Evolutionary conservation across 64 coral and sea anemone genomes (phyloP), one percentile per base, ranked within the genome.

Genomic region (Acropora tenuis): DNA sequence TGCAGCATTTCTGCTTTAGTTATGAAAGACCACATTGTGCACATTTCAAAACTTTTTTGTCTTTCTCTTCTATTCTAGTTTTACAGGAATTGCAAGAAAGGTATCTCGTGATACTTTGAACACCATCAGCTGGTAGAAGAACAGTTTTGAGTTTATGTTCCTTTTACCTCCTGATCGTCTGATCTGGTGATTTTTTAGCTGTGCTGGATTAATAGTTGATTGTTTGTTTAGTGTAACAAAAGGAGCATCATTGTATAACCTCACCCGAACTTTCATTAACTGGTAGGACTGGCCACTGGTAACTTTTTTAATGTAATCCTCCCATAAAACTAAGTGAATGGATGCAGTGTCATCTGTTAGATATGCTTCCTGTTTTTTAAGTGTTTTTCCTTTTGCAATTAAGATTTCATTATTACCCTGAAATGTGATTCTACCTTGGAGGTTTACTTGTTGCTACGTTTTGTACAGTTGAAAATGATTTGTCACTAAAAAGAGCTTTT

Each of bases 181-280:
- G 74, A 76, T 46, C 74, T 76, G 74, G 74, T 76, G 74, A 76
- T 76, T 76, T 43, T 43, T 47, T 47, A 76, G 46, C 67, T 67
- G 17, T 48, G 88, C 65, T 49, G 61, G 43, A 50, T 19, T 50
- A 50, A 90, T 50, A 13, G 65, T 78, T 81, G 78, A 69, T 81
- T 81, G 88, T 50, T 93, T 93, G 49, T 93, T 93, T 12, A 88
- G 59, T 80, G 91, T 88, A 17, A 88, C 45, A 74, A 88, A 74
- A 48, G 79, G 87, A 11, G 52, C 69, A 30, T 80, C 68, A 79
- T 93, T 80, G 83, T 67, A 93, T 17, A 55, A 45, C 49, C 76
- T 79, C 8, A 87, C 77, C 76, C 87, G n/a, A 57, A 94, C 85
- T 82, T 88, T 88, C 6, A 45, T 82, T 16, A 94, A 20, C 20